These are phyloP conservation scores for Pemphredon lugubris DNA, from an alignment of 2,888 invertebrate genomes.

Conservation along the genomic window DNA sequence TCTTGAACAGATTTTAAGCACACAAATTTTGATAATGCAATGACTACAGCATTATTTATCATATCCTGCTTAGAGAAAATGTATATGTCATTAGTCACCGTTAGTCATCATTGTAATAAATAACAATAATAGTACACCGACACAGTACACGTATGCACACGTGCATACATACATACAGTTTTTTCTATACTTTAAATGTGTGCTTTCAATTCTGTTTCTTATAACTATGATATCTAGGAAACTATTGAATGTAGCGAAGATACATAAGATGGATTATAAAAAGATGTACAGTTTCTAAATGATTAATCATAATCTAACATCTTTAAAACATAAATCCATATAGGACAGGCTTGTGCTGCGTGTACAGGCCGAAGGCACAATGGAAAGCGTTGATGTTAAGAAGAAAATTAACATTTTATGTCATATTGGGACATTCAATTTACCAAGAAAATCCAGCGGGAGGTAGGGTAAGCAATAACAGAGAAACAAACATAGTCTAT, in stretches of 20 bases:
- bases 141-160: constrained; percentile 12
- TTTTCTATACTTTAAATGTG: constrained; percentile 36
- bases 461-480: constrained; percentile 81
- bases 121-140: constrained; percentile 4
- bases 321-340: constrained; percentile 78
- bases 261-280: constrained; percentile 36
- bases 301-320: constrained; percentile 67
- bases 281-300: constrained; percentile 41
- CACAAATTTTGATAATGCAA: constrained; percentile 38
- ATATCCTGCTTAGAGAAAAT: constrained; percentile 17
- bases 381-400: constrained; percentile 57
- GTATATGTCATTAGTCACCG: not conserved
- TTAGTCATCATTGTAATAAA: too few species aligned
- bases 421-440: constrained; percentile 80
- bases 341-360: constrained; percentile 77
- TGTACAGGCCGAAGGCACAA: constrained; percentile 55
- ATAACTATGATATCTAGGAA: constrained; percentile 37
- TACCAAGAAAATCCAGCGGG: constrained; percentile 81
- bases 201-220: constrained; percentile 52
- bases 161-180: constrained; percentile 11
- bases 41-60: constrained; percentile 3
- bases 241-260: constrained; percentile 36
- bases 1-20: constrained; percentile 54
- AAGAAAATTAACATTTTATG: constrained; percentile 65
- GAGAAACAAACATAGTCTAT: constrained; percentile 80